Conservation (phyloP, 2,113 vertebrate species). For the Prunella fulvescens region DNA sequence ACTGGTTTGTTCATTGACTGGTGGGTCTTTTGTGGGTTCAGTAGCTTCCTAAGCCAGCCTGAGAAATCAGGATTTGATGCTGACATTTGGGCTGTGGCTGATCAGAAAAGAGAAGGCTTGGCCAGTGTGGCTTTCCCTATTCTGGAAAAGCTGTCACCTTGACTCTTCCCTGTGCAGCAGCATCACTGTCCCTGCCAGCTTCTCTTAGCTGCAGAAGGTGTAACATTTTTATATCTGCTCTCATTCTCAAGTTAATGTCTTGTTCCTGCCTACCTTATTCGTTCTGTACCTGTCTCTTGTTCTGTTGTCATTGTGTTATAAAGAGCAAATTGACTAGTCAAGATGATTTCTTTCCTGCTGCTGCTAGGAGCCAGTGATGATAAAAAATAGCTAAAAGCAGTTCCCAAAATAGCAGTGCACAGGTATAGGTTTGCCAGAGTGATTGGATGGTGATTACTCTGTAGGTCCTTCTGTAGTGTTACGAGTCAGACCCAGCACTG, state of each 20-base stretch:
- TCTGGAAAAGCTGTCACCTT: background rate
- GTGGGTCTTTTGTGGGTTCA: background rate
- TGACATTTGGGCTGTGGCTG: background rate
- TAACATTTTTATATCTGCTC: slow-evolving; percentile 25
- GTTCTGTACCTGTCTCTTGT: slow-evolving; percentile 39
- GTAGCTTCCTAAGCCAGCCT: background rate
- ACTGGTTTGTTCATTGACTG: background rate
- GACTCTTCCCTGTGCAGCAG: background rate
- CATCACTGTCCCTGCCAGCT: background rate
- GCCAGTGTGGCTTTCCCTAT: background rate
- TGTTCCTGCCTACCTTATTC: slow-evolving; percentile 36
- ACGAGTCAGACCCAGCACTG: background rate
- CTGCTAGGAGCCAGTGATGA: slow-evolving; percentile 7
- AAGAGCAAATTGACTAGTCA: slow-evolving; percentile 28
- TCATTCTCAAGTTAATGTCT: slow-evolving; percentile 3
- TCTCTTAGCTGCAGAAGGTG: background rate
- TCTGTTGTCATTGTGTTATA: slow-evolving; percentile 3
- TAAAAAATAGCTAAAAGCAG: slow-evolving; percentile 40
- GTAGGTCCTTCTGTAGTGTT: background rate
- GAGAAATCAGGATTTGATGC: background rate
- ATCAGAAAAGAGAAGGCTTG: background rate
- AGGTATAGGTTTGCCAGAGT: background rate
- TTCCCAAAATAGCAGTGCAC: slow-evolving; percentile 20
- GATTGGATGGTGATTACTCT: background rate
- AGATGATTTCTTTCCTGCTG: slow-evolving; percentile 22